Evolutionary conservation across 1,140 invertebrate genomes (phyloP), one percentile per base, ranked within the genome.

Genomic region (Drosophila arawakana): DNA sequence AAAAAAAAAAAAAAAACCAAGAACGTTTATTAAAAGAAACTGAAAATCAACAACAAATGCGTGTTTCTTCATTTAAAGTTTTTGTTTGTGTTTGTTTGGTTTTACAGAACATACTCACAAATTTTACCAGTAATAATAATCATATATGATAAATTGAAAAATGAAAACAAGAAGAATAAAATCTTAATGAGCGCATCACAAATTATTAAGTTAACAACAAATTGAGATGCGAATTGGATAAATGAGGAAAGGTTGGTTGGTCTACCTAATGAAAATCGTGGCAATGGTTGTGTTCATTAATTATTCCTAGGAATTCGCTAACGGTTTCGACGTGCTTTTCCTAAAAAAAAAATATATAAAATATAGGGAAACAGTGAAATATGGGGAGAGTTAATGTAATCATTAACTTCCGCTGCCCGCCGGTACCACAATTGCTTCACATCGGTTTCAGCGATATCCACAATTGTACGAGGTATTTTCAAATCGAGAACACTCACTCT

Each of bases 1-100:
- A 86, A 85, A 86, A 30, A 30, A 62, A 60, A 83, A 65, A 65
- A 47, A 43, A 70, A 59, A 25, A 61, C 34, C 75, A 84, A 74
- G 67, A 86, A 86, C 65, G 78, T 81, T 85, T 81, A 86, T 85
- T 81, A 86, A 85, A 85, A 78, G 66, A 66, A 74, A 73, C 37
- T 21, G 18, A 21, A 78, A 71, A 78, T 65, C 60, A 75, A 78
- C 46, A 74, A 73, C 13, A 66, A 57, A 46, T 60, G 50, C 59
- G 76, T 88, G 68, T 84, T 79, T 81, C 57, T 74, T 76, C 75
- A 88, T 73, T 81, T 47, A 58, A 60, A 30, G 18, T 21, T 21
- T 21, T 7, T 10, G 13, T 58, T 78, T 65, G 13, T 73, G 57
- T 65, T 60, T 52, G 21, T 49, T 46, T 52, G 49, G 37, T 61